Percentiles rank a stretch among this genome's conserved stretches.
Evolutionary conservation across 2,797 vertebrate species (phyloP).

Genomic region (Periparus ater): DNA sequence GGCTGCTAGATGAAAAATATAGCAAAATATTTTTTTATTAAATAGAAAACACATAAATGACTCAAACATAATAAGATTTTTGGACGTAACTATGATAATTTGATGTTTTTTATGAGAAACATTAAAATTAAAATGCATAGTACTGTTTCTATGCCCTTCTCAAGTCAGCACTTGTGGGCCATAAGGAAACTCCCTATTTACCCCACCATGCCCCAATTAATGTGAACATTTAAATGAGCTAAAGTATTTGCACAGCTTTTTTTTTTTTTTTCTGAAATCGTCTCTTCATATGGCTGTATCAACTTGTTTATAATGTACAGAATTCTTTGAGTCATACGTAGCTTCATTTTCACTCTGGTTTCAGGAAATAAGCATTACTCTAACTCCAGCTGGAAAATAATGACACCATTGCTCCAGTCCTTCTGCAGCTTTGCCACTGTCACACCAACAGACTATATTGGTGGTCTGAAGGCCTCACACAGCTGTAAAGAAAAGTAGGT

Average conservation of each 20-base stretch:
- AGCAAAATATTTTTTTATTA: background rate
- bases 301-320: background rate
- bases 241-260: background rate
- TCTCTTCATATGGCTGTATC: background rate
- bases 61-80: background rate
- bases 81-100: background rate
- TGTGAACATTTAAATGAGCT: background rate
- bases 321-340: fast-evolving
- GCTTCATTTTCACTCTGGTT: background rate
- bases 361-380: background rate
- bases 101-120: background rate
- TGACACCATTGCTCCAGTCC: background rate
- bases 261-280: background rate
- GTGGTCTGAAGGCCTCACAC: background rate
- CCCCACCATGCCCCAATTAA: background rate
- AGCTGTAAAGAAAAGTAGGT: background rate
- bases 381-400: background rate
- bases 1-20: background rate
- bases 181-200: background rate
- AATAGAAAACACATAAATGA: background rate
- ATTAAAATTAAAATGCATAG: background rate
- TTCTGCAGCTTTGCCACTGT: background rate
- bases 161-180: background rate
- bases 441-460: background rate
- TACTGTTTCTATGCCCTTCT: background rate